These are phyloP conservation scores for Ptychobarbus kaznakovi DNA, from an alignment of 2,797 vertebrate genomes.

Conservation along the genomic window DNA sequence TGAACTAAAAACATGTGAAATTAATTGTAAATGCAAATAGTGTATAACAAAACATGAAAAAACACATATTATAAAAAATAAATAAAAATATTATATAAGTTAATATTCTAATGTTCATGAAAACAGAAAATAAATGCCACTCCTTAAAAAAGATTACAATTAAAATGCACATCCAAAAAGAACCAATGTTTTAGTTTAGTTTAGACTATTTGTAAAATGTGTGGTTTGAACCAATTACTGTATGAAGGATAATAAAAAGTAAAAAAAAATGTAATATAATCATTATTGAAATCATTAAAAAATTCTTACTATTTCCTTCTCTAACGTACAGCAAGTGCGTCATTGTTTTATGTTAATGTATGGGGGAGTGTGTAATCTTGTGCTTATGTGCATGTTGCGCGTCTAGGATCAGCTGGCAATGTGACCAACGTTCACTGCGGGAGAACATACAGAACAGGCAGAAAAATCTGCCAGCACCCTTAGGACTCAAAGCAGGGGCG, in stretches of 20 bases:
- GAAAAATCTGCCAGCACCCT: slow-evolving; percentile 48
- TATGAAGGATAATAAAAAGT: neutral
- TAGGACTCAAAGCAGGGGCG: neutral
- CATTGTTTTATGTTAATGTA: neutral
- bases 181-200: neutral
- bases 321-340: neutral
- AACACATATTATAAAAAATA: too few relatives aligned
- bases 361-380: slow-evolving; percentile 6
- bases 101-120: too few relatives aligned
- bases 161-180: neutral
- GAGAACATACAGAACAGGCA: slow-evolving; percentile 27
- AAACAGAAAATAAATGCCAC: too few relatives aligned
- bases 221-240: neutral
- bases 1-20: too few relatives aligned
- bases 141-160: neutral
- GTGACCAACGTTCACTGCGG: slow-evolving; percentile 4
- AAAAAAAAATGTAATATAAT: neutral
- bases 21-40: too few relatives aligned
- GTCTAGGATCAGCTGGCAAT: slow-evolving; percentile 47
- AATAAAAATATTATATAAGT: too few relatives aligned
- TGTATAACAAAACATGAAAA: too few relatives aligned
- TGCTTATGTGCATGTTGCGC: neutral
- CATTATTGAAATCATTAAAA: neutral
- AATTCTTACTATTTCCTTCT: neutral
- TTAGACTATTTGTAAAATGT: neutral